A percentile compares a stretch with the other conserved stretches of the same genome.
Conservation (phyloP, 2,888 invertebrate genomes). For the Penaeus monodon region DNA sequence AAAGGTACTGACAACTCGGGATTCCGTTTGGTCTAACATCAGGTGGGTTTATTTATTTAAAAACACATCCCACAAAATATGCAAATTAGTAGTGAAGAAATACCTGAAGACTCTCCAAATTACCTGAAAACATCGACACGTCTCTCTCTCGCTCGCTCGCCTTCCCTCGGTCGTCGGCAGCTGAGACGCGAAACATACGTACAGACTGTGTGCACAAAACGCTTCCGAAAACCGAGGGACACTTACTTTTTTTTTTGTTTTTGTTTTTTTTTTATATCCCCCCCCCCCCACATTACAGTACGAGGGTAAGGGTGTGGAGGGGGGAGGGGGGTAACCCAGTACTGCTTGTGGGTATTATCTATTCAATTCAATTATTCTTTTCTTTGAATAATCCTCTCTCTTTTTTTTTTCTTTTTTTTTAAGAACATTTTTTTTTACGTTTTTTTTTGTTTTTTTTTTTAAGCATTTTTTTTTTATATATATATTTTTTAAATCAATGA, state of each 20-base stretch:
- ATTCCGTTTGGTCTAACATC: constrained; percentile 56
- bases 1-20: constrained; percentile 59
- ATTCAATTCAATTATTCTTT: no score
- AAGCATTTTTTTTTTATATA: no score
- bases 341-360: not conserved
- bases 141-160: constrained; percentile 4
- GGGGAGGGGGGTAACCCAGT: not conserved
- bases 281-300: not conserved
- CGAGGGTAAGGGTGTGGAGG: not conserved
- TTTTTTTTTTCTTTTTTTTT: no score
- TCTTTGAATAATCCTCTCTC: no score
- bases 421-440: no score
- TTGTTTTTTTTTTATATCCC: not conserved
- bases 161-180: constrained; percentile 38
- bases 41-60: constrained; percentile 52
- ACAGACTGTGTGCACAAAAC: constrained; percentile 8
- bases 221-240: constrained; percentile 41
- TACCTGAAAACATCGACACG: constrained; percentile 55
- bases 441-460: no score
- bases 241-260: no score
- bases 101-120: constrained; percentile 59
- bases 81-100: constrained; percentile 45
- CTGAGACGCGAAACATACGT: constrained; percentile 10
- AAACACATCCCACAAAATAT: constrained; percentile 61
- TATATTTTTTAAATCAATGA: constrained; percentile 27